phyloP scores from a whole-genome alignment of 2,888 invertebrate genomes.

The Microplitis deprimator region DNA sequence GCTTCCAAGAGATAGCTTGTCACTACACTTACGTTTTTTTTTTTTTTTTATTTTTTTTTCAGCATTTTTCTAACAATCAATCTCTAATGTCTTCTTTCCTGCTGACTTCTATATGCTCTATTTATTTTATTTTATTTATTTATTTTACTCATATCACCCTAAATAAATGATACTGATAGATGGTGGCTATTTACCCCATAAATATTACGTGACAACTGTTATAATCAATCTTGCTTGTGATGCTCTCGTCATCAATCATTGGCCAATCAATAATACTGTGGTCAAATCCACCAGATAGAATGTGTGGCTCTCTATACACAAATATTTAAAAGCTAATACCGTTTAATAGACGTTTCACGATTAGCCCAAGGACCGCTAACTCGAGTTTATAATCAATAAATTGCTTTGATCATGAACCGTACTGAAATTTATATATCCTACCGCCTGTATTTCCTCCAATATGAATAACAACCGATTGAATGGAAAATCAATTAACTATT shows the following conservation, averaged over 20 bases:
- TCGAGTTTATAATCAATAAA: conserved; percentile 15
- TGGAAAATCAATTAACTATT: conserved; percentile 6
- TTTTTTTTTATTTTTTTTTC: conserved; percentile 9
- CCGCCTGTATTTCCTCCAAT: neutral
- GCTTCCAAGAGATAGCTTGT: conserved; percentile 34
- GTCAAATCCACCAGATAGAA: neutral
- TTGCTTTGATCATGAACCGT: conserved; percentile 27
- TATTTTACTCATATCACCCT: neutral
- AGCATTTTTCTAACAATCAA: conserved; percentile 22
- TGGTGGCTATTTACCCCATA: neutral
- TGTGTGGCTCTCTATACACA: conserved; percentile 11
- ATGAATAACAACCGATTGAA: conserved; percentile 16
- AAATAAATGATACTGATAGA: neutral
- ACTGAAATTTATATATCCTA: conserved; percentile 15
- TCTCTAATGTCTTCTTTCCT: conserved; percentile 23
- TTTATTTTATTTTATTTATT: neutral
- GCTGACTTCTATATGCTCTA: neutral
- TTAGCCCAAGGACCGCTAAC: neutral
- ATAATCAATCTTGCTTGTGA: neutral
- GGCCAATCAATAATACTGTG: conserved; percentile 27
- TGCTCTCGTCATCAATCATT: conserved; percentile 27
- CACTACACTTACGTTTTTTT: conserved; percentile 16
- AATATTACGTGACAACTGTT: neutral
- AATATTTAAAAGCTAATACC: conserved; percentile 1
- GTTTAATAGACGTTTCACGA: neutral